These are phyloP conservation scores for Cheirogaleus major DNA, from an alignment of 2,797 vertebrate species.

Conservation along the genomic window DNA sequence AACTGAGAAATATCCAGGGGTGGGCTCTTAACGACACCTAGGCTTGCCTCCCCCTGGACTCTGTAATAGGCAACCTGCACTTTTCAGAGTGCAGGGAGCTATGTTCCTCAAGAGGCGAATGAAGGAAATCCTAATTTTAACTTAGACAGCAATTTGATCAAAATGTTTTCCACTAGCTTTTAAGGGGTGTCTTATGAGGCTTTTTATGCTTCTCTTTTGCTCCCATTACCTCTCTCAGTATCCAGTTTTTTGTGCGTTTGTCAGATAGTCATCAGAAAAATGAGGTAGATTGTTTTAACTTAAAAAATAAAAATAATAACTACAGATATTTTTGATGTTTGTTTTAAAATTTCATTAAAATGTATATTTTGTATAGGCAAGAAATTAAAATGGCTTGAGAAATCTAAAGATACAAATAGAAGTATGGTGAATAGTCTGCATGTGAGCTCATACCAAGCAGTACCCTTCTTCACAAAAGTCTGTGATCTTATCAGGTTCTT, in stretches of 20 bases:
- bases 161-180: background rate
- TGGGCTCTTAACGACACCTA: rapidly evolving
- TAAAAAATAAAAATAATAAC: background rate
- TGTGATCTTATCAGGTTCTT: background rate
- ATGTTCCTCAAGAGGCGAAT: background rate
- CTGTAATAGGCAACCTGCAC: background rate
- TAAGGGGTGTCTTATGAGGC: background rate
- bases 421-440: background rate
- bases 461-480: background rate
- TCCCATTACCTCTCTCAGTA: background rate
- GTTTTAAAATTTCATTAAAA: background rate
- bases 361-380: background rate
- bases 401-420: background rate
- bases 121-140: background rate
- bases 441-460: background rate
- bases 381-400: background rate
- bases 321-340: background rate
- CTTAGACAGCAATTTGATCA: conserved; percentile 14
- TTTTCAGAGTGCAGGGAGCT: background rate
- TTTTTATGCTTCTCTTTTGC: background rate
- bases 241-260: background rate
- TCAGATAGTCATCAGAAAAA: background rate
- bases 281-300: background rate
- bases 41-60: background rate
- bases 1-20: background rate